Evolutionary conservation across 2,113 vertebrate genomes (phyloP).

Genomic region (Ceyx margarethae): DNA sequence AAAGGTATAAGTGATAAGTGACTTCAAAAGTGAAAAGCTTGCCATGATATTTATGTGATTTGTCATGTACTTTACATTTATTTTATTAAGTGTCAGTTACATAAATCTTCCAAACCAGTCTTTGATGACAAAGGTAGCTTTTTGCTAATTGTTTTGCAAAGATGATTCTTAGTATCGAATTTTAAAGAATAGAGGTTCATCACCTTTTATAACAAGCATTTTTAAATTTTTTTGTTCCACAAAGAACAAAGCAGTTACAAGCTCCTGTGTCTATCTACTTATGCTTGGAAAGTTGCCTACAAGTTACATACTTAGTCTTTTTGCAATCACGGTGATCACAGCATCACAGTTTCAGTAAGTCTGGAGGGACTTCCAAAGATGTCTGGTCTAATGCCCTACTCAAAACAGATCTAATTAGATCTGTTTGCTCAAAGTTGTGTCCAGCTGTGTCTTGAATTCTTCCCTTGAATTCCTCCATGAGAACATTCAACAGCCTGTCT

Average conservation of each 20-base stretch:
- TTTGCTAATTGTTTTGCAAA: background rate
- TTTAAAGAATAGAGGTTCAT: background rate
- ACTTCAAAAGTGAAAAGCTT: background rate
- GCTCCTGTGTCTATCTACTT: background rate
- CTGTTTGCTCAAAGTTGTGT: background rate
- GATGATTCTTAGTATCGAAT: background rate
- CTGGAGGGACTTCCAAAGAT: background rate
- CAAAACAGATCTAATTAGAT: background rate
- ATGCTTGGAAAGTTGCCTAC: background rate
- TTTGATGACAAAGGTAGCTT: background rate
- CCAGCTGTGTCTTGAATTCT: background rate
- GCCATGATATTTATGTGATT: background rate
- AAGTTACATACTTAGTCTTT: background rate
- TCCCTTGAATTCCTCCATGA: background rate
- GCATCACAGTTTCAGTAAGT: background rate
- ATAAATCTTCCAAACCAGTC: background rate
- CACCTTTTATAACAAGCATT: background rate
- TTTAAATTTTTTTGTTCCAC: background rate
- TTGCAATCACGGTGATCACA: background rate
- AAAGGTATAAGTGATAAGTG: background rate
- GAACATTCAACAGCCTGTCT: background rate
- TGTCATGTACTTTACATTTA: background rate
- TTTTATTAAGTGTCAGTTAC: background rate
- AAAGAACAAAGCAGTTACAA: background rate
- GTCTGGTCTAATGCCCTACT: background rate